These are phyloP conservation scores for Nettapus auritus DNA, from an alignment of 2,113 vertebrate species.

Conservation along the genomic window DNA sequence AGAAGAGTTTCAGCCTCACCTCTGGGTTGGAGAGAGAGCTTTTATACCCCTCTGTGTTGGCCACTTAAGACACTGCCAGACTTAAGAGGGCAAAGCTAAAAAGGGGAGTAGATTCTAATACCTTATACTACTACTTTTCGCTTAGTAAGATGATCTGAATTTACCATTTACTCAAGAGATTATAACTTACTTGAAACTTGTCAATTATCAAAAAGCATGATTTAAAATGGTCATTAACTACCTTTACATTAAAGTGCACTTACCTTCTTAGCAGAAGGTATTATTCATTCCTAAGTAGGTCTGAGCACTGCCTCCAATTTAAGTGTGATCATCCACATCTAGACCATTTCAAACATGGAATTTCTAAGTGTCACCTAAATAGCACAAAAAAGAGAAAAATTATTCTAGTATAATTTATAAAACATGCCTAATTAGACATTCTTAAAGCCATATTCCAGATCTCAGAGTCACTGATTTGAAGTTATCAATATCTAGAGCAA, in stretches of 20 bases:
- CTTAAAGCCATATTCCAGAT: background rate
- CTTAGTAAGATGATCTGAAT: background rate
- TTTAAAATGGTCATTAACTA: background rate
- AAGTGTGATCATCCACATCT: background rate
- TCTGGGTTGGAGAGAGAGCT: conserved; percentile 79
- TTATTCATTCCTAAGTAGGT: background rate
- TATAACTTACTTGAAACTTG: background rate
- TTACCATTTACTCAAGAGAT: background rate
- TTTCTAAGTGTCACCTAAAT: background rate
- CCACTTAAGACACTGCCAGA: conserved; percentile 80
- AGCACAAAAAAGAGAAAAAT: background rate
- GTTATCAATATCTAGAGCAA: background rate
- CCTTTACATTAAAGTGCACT: background rate
- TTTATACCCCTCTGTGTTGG: conserved; percentile 81
- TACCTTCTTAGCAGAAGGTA: background rate
- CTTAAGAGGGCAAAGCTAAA: conserved; percentile 81
- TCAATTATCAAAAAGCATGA: background rate
- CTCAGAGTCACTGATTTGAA: background rate
- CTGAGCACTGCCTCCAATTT: background rate
- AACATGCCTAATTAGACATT: background rate
- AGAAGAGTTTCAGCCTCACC: conserved; percentile 60
- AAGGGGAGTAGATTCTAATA: conserved; percentile 13
- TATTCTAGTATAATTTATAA: background rate
- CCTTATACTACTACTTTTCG: background rate
- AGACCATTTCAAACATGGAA: background rate